Evolutionary conservation across 2,113 vertebrate species (phyloP).

Genomic region (Uria lomvia): DNA sequence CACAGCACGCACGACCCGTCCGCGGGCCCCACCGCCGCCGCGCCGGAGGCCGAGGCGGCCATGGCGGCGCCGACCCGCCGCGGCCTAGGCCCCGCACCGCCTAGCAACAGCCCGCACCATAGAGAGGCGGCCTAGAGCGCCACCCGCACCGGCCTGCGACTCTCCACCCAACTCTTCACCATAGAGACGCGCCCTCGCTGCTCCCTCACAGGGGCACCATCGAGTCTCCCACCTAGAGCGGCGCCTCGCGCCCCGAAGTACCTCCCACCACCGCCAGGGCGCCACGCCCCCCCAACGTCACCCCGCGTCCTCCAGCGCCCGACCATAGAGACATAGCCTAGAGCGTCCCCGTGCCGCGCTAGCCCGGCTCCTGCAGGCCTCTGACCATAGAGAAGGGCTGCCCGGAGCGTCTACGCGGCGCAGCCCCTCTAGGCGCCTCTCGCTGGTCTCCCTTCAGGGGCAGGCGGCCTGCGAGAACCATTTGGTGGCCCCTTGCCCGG

Average conservation of each 20-base stretch:
- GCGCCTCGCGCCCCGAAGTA: neutral
- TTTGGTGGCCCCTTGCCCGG: neutral
- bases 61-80: constrained; percentile 24
- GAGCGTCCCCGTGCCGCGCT: neutral
- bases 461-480: accelerated
- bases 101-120: constrained; percentile 42
- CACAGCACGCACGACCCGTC: constrained; percentile 86
- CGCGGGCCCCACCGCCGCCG: constrained; percentile 19
- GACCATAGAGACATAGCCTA: neutral
- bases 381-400: neutral
- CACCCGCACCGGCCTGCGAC: neutral
- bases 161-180: neutral
- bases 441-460: accelerated
- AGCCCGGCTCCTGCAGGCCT: no score
- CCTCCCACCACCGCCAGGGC: neutral
- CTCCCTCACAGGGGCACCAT: neutral
- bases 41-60: constrained; percentile 42
- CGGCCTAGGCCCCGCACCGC: constrained; percentile 52
- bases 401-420: neutral
- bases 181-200: neutral
- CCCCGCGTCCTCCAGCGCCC: neutral
- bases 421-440: neutral
- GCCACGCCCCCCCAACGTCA: neutral
- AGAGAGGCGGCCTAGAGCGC: constrained; percentile 24
- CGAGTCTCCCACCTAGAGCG: neutral